These are phyloP conservation scores for Oncorhynchus mykiss DNA, from an alignment of 2,113 vertebrate genomes.

Conservation along the genomic window DNA sequence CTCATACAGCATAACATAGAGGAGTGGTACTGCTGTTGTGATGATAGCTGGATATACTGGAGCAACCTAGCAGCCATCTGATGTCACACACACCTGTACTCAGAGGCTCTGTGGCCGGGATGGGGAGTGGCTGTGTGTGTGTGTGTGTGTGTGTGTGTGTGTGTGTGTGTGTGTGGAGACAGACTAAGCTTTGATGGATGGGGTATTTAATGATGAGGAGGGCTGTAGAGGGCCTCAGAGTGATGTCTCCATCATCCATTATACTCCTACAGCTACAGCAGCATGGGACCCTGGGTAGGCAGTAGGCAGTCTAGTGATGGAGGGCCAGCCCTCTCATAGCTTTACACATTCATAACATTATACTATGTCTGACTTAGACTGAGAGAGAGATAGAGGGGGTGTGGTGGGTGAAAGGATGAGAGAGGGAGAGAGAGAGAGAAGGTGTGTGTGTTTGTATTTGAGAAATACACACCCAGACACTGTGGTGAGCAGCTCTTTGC, in stretches of 20 bases:
- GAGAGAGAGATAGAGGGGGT: background rate
- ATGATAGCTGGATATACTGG: background rate
- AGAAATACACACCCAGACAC: background rate
- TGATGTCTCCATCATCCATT: background rate
- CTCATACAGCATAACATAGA: background rate
- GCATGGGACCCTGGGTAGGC: background rate
- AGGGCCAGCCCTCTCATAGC: background rate
- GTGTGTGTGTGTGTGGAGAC: background rate
- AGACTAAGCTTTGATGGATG: background rate
- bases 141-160: background rate
- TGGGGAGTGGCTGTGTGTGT: too few relatives aligned
- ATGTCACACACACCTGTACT: background rate
- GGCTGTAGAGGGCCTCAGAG: background rate
- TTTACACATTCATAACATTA: background rate
- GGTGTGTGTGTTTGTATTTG: slow-evolving; percentile 5
- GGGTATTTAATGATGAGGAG: background rate
- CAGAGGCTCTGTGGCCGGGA: background rate
- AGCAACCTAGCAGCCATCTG: background rate
- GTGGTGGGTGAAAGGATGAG: background rate
- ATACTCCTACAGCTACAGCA: background rate
- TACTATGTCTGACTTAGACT: background rate
- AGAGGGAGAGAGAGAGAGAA: background rate
- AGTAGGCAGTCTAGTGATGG: background rate
- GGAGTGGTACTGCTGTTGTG: background rate
- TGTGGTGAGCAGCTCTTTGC: background rate